phyloP scores from a whole-genome alignment of 2,113 vertebrate species.

The Leucopsar rothschildi region DNA sequence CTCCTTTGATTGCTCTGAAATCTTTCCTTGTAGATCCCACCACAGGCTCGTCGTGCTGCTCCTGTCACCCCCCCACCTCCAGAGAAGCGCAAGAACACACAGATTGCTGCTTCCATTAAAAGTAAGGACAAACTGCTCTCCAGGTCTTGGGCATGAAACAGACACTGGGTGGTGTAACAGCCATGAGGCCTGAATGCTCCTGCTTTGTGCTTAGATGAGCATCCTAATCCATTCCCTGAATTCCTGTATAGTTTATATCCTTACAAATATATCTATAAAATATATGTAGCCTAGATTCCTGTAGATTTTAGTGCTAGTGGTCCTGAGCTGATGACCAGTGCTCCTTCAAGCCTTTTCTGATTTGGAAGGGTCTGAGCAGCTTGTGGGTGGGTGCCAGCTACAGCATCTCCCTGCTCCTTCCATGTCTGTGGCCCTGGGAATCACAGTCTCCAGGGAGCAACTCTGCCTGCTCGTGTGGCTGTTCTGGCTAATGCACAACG shows the following conservation, averaged over 20 bases:
- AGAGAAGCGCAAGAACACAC: conserved; percentile 82
- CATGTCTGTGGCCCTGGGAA: neutral
- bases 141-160: accelerated
- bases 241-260: neutral
- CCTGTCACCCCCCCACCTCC: conserved; percentile 88
- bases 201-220: neutral
- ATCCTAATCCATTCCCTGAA: neutral
- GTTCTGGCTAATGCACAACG: neutral
- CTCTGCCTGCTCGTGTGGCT: neutral
- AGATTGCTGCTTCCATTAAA: conserved; percentile 57
- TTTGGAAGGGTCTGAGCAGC: neutral
- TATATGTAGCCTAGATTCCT: neutral
- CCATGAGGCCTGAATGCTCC: neutral
- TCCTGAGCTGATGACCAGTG: neutral
- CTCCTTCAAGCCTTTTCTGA: neutral
- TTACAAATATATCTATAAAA: neutral
- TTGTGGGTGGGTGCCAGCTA: neutral
- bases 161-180: neutral
- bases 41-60: conserved; percentile 83
- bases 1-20: conserved; percentile 45
- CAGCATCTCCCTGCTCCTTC: neutral
- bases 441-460: neutral
- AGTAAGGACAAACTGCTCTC: conserved; percentile 61
- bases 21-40: conserved; percentile 77
- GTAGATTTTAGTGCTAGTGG: neutral